phyloP scores from a whole-genome alignment of 2,113 vertebrate species.

The Paratilapia polleni region DNA sequence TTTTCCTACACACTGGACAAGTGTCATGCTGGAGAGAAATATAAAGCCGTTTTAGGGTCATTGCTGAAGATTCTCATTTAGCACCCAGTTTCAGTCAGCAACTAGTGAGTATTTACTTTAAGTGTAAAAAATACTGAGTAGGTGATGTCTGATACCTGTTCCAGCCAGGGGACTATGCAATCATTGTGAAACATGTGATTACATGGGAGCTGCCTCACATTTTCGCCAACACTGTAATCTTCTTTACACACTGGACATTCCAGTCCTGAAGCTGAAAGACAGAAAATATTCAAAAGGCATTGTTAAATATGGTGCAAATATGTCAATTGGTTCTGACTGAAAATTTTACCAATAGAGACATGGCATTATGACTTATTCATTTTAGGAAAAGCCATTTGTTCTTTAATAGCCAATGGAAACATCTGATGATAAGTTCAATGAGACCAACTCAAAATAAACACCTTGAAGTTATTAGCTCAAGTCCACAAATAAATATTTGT shows the following conservation, averaged over 20 bases:
- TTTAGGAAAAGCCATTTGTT: background rate
- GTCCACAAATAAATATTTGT: background rate
- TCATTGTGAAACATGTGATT: constrained; percentile 97
- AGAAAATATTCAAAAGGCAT: background rate
- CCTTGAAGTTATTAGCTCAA: background rate
- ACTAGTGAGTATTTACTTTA: background rate
- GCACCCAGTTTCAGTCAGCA: background rate
- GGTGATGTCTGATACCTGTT: constrained; percentile 84
- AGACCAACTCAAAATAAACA: background rate
- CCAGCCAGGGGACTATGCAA: constrained; percentile 98
- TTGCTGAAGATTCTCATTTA: background rate
- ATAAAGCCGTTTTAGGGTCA: background rate
- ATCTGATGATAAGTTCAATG: background rate
- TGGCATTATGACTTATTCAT: background rate
- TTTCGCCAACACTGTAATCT: constrained; percentile 92
- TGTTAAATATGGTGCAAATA: background rate
- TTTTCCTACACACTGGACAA: constrained; percentile 98
- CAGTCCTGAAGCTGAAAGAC: constrained; percentile 86
- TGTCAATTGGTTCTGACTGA: background rate
- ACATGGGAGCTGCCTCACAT: constrained; percentile 93
- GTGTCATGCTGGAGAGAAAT: constrained; percentile 90
- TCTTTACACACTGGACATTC: constrained; percentile 99
- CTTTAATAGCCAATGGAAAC: background rate
- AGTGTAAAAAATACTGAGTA: background rate
- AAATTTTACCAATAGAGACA: background rate